A percentile compares a stretch with the other conserved stretches of the same genome.
Conservation (phyloP, 2,888 invertebrate genomes). For the Gonocerus acuteangulatus region DNA sequence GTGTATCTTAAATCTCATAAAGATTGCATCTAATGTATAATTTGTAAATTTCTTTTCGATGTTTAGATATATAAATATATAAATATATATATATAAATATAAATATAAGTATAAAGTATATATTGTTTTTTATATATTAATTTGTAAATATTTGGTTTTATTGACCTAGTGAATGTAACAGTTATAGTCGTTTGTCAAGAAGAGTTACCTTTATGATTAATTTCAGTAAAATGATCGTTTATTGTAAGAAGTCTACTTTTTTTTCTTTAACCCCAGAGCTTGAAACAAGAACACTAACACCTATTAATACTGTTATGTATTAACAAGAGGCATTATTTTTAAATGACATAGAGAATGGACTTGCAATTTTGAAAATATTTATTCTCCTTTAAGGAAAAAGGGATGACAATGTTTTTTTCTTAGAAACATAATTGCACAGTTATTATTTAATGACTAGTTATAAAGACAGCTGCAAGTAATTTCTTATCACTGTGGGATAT, state of each 20-base stretch:
- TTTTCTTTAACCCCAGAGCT: background rate
- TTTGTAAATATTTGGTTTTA: constrained; percentile 32
- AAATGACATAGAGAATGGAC: too few relatives aligned
- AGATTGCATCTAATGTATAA: constrained; percentile 26
- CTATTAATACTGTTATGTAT: too few relatives aligned
- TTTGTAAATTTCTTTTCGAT: constrained; percentile 29
- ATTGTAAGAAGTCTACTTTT: constrained; percentile 29
- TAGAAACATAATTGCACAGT: too few relatives aligned
- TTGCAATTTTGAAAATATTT: too few relatives aligned
- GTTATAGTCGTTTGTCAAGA: constrained; percentile 35
- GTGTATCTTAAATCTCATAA: constrained; percentile 27
- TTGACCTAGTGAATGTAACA: constrained; percentile 34
- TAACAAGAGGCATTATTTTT: too few relatives aligned
- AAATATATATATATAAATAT: constrained; percentile 20
- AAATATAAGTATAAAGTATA: constrained; percentile 22
- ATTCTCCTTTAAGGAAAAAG: too few relatives aligned
- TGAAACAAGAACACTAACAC: too few relatives aligned
- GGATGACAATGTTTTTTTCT: too few relatives aligned
- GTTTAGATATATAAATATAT: constrained; percentile 23
- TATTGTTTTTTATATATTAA: constrained; percentile 28
- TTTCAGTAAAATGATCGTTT: constrained; percentile 36
- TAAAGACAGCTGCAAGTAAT: too few relatives aligned
- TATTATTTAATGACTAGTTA: too few relatives aligned
- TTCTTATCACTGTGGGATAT: too few relatives aligned
- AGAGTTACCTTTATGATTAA: constrained; percentile 35